Base-by-base conservation (phyloP, 2,888 invertebrate genomes). In the Drosophila conformis region DNA sequence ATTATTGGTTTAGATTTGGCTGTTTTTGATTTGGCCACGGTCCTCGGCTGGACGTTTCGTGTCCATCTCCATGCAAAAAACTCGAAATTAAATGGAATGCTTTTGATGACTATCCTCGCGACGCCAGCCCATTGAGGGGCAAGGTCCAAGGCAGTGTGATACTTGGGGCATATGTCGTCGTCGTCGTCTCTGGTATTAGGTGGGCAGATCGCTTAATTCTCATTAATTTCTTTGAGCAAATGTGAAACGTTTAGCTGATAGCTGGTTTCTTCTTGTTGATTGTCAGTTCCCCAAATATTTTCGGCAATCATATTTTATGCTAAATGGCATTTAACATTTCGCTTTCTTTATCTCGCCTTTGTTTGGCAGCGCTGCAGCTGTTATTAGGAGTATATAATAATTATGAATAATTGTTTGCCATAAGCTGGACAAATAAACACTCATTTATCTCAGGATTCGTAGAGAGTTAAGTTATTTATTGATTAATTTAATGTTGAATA, bases 1-100 rank as follows among this genome's bases (percentile, higher is more conserved):
- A 92, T 92, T 93, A 93, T 93, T 93, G 91, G 93, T 92, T 92
- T 92, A 92, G 91, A 90, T 89, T 86, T 83, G 80, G 75, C 80
- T 81, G 75, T 81, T 73, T 88, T 84, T 74, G 75, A 73, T 87
- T 68, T 77, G 76, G 67, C 65, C 66, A 36, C 57, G 65, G 48
- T 58, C 59, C n/a, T 27, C 2, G 36, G 25, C 61, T 54, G 54
- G 38, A 36, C 52, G 40, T 56, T 52, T 64, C 62, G 63, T 61
- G 64, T 49, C 67, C 51, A 68, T 67, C 48, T 53, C 27, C 66
- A 67, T 62, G 76, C 73, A 77, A 87, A 83, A 78, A 77, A 63
- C 79, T 46, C 72, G 59, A 88, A 88, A 78, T 88, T 78, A 88
- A 90, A 87, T 78, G 90, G 90, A 90, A 91, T 91, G 89, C 78